A percentile compares a stretch with the other conserved stretches of the same genome.
Conservation (phyloP, 2,888 invertebrate genomes). For the Dastarcus helophoroides region DNA sequence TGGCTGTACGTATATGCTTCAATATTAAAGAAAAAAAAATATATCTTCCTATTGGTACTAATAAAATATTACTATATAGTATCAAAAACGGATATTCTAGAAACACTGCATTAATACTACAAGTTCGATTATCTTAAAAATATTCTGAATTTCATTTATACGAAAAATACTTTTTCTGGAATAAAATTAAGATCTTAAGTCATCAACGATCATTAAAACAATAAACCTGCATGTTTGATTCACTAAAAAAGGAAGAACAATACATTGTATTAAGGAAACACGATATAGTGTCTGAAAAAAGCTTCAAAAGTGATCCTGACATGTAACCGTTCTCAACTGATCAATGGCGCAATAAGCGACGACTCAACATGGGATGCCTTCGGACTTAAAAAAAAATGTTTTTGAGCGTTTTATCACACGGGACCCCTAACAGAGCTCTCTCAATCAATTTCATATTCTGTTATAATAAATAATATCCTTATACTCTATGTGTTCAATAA, state of each 20-base stretch:
- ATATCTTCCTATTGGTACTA: too few relatives aligned
- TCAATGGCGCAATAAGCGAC: slow-evolving; percentile 2
- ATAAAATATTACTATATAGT: too few relatives aligned
- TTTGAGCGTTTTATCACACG: slow-evolving; percentile 33
- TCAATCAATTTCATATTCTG: slow-evolving; percentile 9
- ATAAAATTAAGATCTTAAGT: neutral
- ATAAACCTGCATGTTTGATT: slow-evolving; percentile 27
- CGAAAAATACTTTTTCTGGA: neutral
- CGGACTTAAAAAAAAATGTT: too few relatives aligned
- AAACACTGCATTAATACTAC: too few relatives aligned
- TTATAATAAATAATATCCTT: slow-evolving; percentile 26
- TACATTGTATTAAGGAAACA: slow-evolving; percentile 27
- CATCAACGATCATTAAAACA: slow-evolving; percentile 8
- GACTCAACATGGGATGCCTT: too few relatives aligned
- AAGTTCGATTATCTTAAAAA: too few relatives aligned
- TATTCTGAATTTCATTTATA: neutral
- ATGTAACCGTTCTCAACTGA: neutral
- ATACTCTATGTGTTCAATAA: slow-evolving; percentile 24
- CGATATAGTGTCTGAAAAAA: slow-evolving; percentile 21
- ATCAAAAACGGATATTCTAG: too few relatives aligned
- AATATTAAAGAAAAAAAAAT: too few relatives aligned
- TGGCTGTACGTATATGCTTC: too few relatives aligned
- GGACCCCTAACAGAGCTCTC: slow-evolving; percentile 27
- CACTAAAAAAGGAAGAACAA: slow-evolving; percentile 31
- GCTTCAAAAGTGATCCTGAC: slow-evolving; percentile 15